Base-by-base conservation (phyloP, 1,140 invertebrate species). In the Pentalonia nigronervosa region DNA sequence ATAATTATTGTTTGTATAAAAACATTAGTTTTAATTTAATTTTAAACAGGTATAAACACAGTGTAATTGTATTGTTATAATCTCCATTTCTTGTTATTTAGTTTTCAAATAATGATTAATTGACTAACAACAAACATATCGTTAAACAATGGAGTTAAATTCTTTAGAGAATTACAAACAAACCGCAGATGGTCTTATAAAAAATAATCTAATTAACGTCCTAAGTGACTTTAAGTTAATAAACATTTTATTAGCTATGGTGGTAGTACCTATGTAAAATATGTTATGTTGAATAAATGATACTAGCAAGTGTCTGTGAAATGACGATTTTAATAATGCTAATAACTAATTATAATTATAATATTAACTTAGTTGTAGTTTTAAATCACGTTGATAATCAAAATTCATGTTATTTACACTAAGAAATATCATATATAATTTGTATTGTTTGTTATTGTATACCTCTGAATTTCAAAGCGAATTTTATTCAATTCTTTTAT, bases 381-480 rank as follows among this genome's bases (percentile, higher is more conserved):
- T 67, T 67, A 17, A 67, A 67, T 67, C 11, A 0, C 14, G 60
- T 67, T 30, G 11, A 67, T 67, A n/a, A 67, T n/a, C 17, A 17
- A n/a, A 67, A 7, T n/a, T n/a, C 14, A 11, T 17, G 30, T 4
- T n/a, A n/a, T 76, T 76, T 76, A n/a, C 30, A 30, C 1, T 30
- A 17, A 76, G 14, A 76, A 76, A 76, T 76, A 76, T 76, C n/a
- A 76, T n/a, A 4, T 76, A 76, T 6, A 76, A 34, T 14, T n/a
- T 76, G n/a, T 76, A 76, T 67, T 67, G n/a, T 67, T 67, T n/a
- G n/a, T n/a, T 76, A n/a, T 76, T n/a, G 17, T n/a, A 76, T n/a
- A n/a, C 7, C 30, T 6, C 3, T 7, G 0, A 7, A n/a, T n/a
- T n/a, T n/a, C 14, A 76, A 76, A n/a, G 4, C 30, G 1, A 7